Conservation (phyloP, 2,797 vertebrate species). For the Synaphobranchus kaupii region DNA sequence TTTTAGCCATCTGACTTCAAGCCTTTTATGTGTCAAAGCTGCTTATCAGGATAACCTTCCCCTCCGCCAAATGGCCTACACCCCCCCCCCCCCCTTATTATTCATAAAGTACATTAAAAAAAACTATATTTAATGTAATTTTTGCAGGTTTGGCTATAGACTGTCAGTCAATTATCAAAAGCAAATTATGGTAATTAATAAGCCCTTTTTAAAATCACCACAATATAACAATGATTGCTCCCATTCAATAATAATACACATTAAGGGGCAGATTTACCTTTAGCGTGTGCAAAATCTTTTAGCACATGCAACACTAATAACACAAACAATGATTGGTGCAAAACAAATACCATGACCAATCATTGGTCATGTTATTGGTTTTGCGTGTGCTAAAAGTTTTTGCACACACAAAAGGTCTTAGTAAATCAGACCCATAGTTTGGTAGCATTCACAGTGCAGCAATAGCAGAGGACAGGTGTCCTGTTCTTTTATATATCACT, state of each 20-base stretch:
- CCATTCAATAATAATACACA: neutral
- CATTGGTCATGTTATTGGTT: too few species aligned
- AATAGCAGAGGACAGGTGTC: neutral
- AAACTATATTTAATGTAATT: too few species aligned
- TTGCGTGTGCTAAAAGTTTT: too few species aligned
- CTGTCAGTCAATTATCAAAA: neutral
- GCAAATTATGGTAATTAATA: neutral
- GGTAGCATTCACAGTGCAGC: neutral
- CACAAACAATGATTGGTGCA: too few species aligned
- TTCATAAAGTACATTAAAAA: neutral
- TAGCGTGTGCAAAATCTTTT: too few species aligned
- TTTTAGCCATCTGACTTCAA: neutral
- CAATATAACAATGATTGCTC: neutral
- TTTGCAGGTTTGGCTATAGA: neutral
- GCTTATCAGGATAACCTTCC: neutral
- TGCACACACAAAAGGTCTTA: too few species aligned
- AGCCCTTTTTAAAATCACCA: neutral
- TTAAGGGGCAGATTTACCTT: too few species aligned
- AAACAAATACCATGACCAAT: too few species aligned
- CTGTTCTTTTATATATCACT: neutral
- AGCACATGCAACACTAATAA: too few species aligned
- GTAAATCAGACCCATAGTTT: too few species aligned
- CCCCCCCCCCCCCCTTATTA: neutral
- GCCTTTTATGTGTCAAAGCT: neutral
- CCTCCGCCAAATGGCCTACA: neutral